These are phyloP conservation scores for Cervus canadensis DNA, from an alignment of 2,113 vertebrate genomes.

Conservation along the genomic window DNA sequence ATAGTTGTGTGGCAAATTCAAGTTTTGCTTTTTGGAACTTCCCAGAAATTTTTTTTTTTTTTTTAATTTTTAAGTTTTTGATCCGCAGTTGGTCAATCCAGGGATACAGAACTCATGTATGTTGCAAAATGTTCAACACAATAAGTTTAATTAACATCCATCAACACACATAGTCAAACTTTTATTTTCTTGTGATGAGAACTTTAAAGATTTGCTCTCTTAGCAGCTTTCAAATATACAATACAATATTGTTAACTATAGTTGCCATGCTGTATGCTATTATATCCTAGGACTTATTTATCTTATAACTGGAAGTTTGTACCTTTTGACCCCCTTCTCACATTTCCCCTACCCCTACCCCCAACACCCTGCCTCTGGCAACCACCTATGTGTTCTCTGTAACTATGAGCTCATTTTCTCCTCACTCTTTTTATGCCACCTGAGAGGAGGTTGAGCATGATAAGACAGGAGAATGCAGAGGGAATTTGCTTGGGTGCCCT, in stretches of 20 bases:
- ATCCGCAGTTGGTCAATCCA: accelerated
- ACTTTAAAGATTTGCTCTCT: background rate
- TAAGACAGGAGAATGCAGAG: background rate
- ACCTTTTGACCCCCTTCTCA: background rate
- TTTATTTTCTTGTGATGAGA: background rate
- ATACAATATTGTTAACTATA: background rate
- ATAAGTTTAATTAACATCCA: background rate
- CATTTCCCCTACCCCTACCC: background rate
- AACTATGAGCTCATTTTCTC: background rate
- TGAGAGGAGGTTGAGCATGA: background rate
- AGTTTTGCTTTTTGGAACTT: background rate
- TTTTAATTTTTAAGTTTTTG: background rate
- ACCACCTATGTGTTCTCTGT: background rate
- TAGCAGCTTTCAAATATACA: background rate
- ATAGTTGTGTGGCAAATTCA: background rate
- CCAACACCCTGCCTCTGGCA: background rate
- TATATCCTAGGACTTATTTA: background rate
- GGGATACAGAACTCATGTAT: background rate
- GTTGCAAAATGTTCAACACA: background rate
- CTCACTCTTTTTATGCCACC: background rate
- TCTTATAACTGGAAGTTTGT: background rate
- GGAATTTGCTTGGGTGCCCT: background rate
- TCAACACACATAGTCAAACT: background rate
- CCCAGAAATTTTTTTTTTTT: background rate
- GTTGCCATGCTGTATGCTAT: background rate